phyloP scores from a whole-genome alignment of 2,888 invertebrate genomes.

The Buathra laborator region DNA sequence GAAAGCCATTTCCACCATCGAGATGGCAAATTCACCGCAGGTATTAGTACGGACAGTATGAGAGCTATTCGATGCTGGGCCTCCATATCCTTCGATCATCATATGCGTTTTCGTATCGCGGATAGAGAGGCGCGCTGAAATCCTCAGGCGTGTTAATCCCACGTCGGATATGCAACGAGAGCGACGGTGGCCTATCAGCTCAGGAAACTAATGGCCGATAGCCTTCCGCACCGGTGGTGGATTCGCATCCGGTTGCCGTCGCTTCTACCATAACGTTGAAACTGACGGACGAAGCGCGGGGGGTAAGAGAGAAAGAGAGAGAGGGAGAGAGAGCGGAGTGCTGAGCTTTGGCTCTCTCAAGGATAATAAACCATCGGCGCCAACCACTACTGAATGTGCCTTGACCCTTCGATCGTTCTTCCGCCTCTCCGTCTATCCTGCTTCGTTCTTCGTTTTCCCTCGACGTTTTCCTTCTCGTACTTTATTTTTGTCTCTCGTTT shows the following conservation, averaged over 20 bases:
- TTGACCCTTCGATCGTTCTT: constrained; percentile 3
- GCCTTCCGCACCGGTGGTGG: constrained; percentile 73
- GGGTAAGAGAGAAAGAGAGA: background rate
- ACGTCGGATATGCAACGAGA: constrained; percentile 74
- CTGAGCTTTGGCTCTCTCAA: constrained; percentile 38
- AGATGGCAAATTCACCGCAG: constrained; percentile 35
- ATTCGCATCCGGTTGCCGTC: constrained; percentile 61
- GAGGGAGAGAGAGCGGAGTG: background rate
- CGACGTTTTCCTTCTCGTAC: background rate
- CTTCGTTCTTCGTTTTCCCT: constrained; percentile 4
- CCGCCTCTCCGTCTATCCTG: background rate
- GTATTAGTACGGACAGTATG: constrained; percentile 7
- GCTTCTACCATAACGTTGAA: constrained; percentile 39
- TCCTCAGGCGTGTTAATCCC: constrained; percentile 75
- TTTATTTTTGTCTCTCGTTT: constrained; percentile 37
- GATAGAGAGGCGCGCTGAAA: constrained; percentile 55
- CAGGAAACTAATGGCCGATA: constrained; percentile 79
- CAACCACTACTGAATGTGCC: constrained; percentile 9
- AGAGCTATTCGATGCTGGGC: background rate
- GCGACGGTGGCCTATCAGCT: constrained; percentile 69
- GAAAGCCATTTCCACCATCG: constrained; percentile 56
- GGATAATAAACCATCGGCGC: constrained; percentile 71
- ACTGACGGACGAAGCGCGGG: constrained; percentile 1
- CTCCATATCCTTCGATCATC: constrained; percentile 46
- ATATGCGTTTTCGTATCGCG: constrained; percentile 40